phyloP scores from a whole-genome alignment of 2,113 vertebrate species.

The Heteronetta atricapilla region DNA sequence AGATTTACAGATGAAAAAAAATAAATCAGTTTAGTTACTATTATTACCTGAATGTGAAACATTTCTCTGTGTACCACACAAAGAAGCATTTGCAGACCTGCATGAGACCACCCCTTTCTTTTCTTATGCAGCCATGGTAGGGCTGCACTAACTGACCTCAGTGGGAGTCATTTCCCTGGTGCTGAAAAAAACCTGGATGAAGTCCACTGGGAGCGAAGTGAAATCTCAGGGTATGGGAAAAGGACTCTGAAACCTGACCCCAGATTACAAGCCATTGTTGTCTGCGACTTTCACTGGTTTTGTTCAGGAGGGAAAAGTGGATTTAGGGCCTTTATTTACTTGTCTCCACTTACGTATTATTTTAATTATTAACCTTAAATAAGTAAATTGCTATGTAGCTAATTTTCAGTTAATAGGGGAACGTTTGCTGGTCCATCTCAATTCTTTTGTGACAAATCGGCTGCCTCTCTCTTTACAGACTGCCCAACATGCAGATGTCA shows the following conservation, averaged over 20 bases:
- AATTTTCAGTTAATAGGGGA: neutral
- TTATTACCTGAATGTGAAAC: too few species aligned
- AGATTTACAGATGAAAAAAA: too few species aligned
- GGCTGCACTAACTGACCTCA: neutral
- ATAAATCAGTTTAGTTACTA: too few species aligned
- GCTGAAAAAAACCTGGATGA: neutral
- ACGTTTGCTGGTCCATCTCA: neutral
- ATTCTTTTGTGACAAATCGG: neutral
- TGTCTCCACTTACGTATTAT: neutral
- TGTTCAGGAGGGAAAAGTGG: neutral
- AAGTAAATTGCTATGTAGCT: neutral
- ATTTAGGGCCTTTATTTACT: conserved; percentile 3
- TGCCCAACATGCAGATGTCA: neutral
- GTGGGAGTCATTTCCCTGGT: neutral
- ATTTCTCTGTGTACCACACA: too few species aligned
- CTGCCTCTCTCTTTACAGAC: neutral
- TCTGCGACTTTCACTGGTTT: neutral
- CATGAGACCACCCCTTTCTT: neutral
- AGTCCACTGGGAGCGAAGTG: neutral
- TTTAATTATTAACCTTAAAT: conserved; percentile 46
- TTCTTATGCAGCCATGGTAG: neutral
- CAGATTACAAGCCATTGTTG: conserved; percentile 40
- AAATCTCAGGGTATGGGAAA: neutral
- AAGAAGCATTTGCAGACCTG: neutral
- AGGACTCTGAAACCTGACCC: conserved; percentile 35